A percentile compares a stretch with the other conserved stretches of the same genome.
Conservation (phyloP, 2,113 vertebrate genomes). For the Sapajus apella region DNA sequence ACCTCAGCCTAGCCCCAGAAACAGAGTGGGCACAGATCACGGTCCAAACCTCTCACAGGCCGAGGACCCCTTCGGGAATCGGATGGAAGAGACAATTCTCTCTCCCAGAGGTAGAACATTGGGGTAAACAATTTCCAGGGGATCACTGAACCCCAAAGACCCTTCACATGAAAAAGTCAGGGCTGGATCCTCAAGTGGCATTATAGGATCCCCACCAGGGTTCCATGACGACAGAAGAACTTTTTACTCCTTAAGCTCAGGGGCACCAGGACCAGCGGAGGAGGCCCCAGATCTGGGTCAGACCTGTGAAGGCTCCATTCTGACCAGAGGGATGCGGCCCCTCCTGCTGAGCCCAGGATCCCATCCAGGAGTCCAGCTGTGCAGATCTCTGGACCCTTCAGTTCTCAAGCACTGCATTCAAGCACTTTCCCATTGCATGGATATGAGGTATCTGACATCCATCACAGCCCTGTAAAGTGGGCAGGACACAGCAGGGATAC, state of each 20-base stretch:
- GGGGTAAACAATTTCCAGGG: not conserved
- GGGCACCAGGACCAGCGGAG: not conserved
- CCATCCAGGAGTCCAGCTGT: not conserved
- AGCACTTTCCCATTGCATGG: not conserved
- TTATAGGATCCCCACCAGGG: no score
- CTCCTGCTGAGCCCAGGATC: not conserved
- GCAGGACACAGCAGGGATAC: not conserved
- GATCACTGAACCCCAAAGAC: not conserved
- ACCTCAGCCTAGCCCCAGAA: not conserved
- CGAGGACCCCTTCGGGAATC: not conserved
- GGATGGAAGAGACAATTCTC: not conserved
- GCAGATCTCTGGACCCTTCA: rapidly evolving
- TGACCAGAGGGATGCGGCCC: not conserved
- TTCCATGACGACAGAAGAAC: not conserved
- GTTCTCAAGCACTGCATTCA: not conserved
- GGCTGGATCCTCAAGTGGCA: not conserved
- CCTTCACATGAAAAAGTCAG: not conserved
- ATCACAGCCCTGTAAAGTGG: not conserved
- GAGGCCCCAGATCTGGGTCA: not conserved
- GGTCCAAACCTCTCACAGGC: not conserved
- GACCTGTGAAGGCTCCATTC: not conserved
- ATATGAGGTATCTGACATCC: not conserved
- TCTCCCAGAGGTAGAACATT: not conserved
- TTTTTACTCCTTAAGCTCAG: not conserved
- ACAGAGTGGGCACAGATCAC: not conserved